Evolutionary conservation across 2,797 vertebrate species (phyloP).

Genomic region (Mycteria americana): DNA sequence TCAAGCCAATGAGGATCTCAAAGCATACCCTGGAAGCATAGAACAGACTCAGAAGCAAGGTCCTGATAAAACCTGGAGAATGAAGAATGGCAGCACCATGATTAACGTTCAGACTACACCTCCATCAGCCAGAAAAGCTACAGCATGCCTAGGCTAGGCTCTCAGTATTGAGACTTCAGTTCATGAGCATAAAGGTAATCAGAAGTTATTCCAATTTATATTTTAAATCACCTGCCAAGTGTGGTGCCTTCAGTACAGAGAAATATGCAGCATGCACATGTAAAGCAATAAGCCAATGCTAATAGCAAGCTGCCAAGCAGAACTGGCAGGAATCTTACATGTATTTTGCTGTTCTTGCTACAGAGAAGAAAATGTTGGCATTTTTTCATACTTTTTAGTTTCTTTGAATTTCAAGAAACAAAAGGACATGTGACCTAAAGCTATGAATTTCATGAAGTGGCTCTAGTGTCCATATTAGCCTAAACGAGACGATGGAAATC

Average conservation of each 20-base stretch:
- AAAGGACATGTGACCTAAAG: not conserved
- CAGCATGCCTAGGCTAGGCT: not conserved
- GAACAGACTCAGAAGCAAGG: not conserved
- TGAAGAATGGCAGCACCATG: not conserved
- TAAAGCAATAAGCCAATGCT: not conserved
- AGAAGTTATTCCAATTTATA: not conserved
- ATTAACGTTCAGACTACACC: not conserved
- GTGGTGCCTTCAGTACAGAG: not conserved
- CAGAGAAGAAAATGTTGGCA: not conserved
- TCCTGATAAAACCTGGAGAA: not conserved
- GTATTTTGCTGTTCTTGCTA: not conserved
- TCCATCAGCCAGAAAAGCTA: not conserved
- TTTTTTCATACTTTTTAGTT: not conserved
- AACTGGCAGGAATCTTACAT: not conserved
- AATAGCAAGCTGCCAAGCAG: not conserved
- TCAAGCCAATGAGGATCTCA: not conserved
- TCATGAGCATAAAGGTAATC: not conserved
- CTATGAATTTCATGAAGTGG: not conserved
- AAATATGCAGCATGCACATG: not conserved
- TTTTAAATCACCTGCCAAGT: not conserved
- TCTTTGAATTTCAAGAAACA: not conserved
- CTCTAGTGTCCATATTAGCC: not conserved
- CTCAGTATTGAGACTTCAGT: not conserved
- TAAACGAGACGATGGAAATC: not conserved
- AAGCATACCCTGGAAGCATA: not conserved